Evolutionary conservation across 2,113 vertebrate species (phyloP), one percentile per base, ranked within the genome.

Genomic region (Xiphorhynchus elegans): DNA sequence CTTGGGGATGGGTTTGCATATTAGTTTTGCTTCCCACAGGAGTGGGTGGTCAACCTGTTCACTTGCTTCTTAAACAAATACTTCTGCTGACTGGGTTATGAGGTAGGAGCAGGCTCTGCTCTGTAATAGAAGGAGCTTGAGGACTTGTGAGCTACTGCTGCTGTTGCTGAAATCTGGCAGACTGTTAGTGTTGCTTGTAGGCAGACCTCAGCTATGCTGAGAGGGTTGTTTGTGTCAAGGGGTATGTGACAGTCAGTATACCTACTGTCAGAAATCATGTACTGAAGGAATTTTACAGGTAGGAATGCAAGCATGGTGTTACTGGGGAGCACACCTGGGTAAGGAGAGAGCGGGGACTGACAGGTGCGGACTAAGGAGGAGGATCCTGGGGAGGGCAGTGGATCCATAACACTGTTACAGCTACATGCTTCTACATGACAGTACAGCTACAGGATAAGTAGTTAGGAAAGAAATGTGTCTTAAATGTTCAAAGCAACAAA

Each of bases 271-370:
- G 77, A 84, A 91, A 40, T 60, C 35, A 40, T 4, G 2, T 31
- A 49, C 40, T 0, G 0, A 28, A n/a, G 40, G 39, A 89, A 67
- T 78, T 72, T 76, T 68, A 44, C n/a, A 42, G n/a, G 28, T 29
- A 63, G 73, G 46, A 81, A 78, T 72, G 17, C 20, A 92, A 75
- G 35, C 13, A 84, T n/a, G 77, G 24, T 42, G 76, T 29, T 44
- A 13, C 20, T 52, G 50, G 55, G 47, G 84, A 83, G 19, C 14
- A 77, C 77, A 77, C 3, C 11, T 37, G 50, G 5, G 4, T 29
- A 11, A 76, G 29, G n/a, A 17, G 26, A n/a, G n/a, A 83, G 23
- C 0, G 1, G 28, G 12, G 23, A 26, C 7, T 1, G 7, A 23
- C 17, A 35, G 6, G 21, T 33, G 7, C 44, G 50, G 59, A 33